Evolutionary conservation across 2,888 invertebrate species (phyloP), one percentile per base, ranked within the genome.

Genomic region (Xestoiulus laeticollis): DNA sequence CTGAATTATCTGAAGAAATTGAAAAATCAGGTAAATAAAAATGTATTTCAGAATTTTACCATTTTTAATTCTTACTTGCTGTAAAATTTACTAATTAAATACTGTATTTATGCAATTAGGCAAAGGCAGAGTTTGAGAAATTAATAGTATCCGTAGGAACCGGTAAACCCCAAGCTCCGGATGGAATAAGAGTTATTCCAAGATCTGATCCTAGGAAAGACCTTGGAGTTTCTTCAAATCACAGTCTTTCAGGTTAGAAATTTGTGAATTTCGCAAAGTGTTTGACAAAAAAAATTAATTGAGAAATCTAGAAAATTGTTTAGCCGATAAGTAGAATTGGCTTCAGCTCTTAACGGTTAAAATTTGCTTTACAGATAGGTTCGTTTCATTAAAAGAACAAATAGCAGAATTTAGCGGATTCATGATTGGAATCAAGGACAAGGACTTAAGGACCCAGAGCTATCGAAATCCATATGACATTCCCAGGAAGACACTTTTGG

Each of bases 401-500:
- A 93, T 98, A 86, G 95, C 96, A 90, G 97, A 97, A 90, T 97
- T 96, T 91, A 95, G 96, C 16, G 96, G 96, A 3, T 96, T 96
- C 53, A 85, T 88, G 85, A 68, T 89, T 59, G 87, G 88, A 12
- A 86, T 93, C 91, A 90, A 92, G 92, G 94, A 90, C 93, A 94
- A 90, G 91, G 93, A 94, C 87, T 93, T 94, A 91, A 92, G 94
- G 26, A 93, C 93, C 10, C 95, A 96, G 90, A 95, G 95, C 68
- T 98, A 96, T 91, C 94, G 98, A 90, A 99, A 99, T 93, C 97
- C 99, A 0, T 99, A 97, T 91, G 99, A 99, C 93, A 97, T 99
- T 91, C 96, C 97, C 32, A 94, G 99, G 86, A 94, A 95, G 90
- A 95, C 96, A 91, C 93, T 99, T 84, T 93, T 99, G 89, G 97